phyloP scores from a whole-genome alignment of 2,113 vertebrate genomes.

The Lamprotornis superbus region DNA sequence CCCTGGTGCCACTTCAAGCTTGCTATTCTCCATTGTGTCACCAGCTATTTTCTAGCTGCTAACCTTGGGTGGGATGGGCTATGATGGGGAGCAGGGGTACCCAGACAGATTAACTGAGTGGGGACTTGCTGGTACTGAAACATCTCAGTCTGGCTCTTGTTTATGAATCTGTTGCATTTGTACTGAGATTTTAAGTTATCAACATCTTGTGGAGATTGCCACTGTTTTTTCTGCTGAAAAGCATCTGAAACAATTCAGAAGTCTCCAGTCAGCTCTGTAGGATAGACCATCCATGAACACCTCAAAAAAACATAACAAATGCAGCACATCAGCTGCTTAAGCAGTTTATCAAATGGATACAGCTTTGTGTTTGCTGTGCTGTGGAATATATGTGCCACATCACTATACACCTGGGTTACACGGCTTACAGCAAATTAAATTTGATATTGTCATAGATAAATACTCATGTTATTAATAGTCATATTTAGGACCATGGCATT shows the following conservation, averaged over 20 bases:
- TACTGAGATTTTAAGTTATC: background rate
- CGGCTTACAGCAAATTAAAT: background rate
- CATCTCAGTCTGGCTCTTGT: background rate
- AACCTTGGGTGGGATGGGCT: fast-evolving
- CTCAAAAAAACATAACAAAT: background rate
- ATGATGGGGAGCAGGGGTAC: background rate
- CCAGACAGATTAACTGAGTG: background rate
- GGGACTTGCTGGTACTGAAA: background rate
- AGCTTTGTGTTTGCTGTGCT: background rate
- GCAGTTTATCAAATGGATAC: background rate
- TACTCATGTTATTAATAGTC: background rate
- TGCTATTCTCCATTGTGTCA: background rate
- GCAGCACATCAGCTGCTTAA: background rate
- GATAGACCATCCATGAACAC: background rate
- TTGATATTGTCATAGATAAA: background rate
- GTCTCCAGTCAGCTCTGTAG: background rate
- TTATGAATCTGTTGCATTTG: background rate
- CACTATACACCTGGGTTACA: background rate
- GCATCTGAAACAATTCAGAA: background rate
- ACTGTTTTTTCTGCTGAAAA: background rate
- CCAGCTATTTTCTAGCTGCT: background rate
- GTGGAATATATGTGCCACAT: background rate
- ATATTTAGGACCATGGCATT: background rate
- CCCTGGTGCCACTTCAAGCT: background rate
- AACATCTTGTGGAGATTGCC: background rate